phyloP scores from a whole-genome alignment of 1,140 invertebrate genomes.

The Neelides sp. region DNA sequence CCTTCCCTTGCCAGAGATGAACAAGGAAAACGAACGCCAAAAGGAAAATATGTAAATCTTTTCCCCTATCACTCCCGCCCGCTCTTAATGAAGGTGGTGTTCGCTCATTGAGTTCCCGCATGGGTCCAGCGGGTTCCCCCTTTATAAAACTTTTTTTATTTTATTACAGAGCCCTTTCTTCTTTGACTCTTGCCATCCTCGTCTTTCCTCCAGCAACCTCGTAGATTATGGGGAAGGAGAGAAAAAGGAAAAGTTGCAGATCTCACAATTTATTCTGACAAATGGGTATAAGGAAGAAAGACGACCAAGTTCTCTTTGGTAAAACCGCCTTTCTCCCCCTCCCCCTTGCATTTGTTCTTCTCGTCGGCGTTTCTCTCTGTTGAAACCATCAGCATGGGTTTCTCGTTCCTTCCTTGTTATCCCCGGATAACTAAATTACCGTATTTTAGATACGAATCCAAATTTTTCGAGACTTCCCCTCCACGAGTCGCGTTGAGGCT shows the following conservation, averaged over 20 bases:
- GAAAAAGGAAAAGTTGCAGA: slow-evolving; percentile 13
- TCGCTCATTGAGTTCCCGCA: no score
- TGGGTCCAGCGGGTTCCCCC: no score
- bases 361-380: slow-evolving; percentile 5
- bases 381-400: slow-evolving; percentile 8
- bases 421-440: slow-evolving; percentile 14
- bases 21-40: no score
- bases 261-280: slow-evolving; percentile 14
- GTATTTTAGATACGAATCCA: slow-evolving; percentile 21
- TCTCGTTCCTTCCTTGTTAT: slow-evolving; percentile 22
- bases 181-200: slow-evolving; percentile 7
- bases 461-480: slow-evolving; percentile 17
- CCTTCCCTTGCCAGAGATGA: no score
- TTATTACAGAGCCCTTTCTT: no score
- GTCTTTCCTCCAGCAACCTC: slow-evolving; percentile 8
- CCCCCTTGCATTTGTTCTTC: slow-evolving; percentile 7
- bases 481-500: no score
- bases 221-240: slow-evolving; percentile 12
- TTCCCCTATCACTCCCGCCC: no score
- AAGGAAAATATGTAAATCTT: no score
- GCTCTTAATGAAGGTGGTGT: no score
- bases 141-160: no score
- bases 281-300: neutral
- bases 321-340: slow-evolving; percentile 13
- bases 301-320: slow-evolving; percentile 1